These are phyloP conservation scores for Scopus umbretta DNA, from an alignment of 2,113 vertebrate genomes.

Conservation along the genomic window DNA sequence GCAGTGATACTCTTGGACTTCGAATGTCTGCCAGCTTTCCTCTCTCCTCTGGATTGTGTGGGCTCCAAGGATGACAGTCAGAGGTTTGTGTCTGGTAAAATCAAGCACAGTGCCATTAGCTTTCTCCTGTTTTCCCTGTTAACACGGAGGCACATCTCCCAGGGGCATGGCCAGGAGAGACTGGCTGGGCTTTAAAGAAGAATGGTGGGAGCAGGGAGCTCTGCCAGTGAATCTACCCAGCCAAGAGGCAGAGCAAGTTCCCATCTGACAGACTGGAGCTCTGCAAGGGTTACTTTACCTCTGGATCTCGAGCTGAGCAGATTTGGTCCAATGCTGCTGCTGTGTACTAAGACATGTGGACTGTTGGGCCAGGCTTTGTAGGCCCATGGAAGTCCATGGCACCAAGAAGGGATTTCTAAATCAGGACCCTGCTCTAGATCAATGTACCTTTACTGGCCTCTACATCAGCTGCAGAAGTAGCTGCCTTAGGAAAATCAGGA, in stretches of 20 bases:
- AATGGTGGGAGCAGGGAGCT: not conserved
- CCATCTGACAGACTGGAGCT: not conserved
- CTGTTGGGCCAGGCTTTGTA: not conserved
- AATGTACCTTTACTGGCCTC: not conserved
- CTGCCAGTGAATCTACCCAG: not conserved
- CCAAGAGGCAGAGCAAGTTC: not conserved
- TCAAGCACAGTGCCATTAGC: not conserved
- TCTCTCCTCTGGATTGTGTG: not conserved
- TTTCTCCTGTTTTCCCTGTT: not conserved
- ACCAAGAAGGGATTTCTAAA: not conserved
- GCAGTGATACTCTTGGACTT: not conserved
- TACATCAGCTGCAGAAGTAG: not conserved
- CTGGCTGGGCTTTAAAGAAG: not conserved
- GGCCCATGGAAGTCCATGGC: not conserved
- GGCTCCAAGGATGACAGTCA: slow-evolving; percentile 48
- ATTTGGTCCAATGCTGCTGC: not conserved
- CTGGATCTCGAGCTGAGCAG: not conserved
- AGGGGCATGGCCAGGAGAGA: not conserved
- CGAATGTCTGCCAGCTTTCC: not conserved
- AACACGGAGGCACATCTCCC: no score
- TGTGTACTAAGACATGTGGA: not conserved
- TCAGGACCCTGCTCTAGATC: not conserved
- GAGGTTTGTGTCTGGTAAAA: not conserved
- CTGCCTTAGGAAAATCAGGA: not conserved
- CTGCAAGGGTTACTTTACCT: not conserved